A percentile compares a stretch with the other conserved stretches of the same genome.
Conservation (phyloP, 2,888 invertebrate species). For the Xylota sylvarum region DNA sequence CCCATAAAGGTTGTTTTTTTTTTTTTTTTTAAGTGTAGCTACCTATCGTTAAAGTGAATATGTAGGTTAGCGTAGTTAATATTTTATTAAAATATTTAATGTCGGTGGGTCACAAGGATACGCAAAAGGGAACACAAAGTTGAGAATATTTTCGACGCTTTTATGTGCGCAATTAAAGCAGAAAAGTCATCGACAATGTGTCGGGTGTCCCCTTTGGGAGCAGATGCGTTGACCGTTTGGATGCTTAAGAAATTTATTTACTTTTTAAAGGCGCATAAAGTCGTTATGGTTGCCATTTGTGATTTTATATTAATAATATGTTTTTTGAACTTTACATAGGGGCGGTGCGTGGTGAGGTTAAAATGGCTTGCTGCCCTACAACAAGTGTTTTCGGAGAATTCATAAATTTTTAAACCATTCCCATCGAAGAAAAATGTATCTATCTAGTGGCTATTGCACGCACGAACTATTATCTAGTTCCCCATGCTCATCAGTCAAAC, state of each 20-base stretch:
- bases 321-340: not conserved
- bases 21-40: not conserved
- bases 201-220: not conserved
- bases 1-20: constrained; percentile 54
- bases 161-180: constrained; percentile 17
- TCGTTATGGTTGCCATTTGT: constrained; percentile 1
- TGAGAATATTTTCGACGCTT: not conserved
- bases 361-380: too few species aligned
- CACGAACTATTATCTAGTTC: constrained; percentile 39
- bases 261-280: constrained; percentile 8
- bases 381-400: not conserved
- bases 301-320: not conserved
- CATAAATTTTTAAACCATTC: not conserved
- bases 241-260: constrained; percentile 6
- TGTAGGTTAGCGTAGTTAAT: constrained; percentile 38
- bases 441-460: constrained; percentile 22
- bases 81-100: constrained; percentile 49
- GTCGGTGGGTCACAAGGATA: constrained; percentile 31
- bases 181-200: not conserved
- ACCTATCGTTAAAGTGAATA: constrained; percentile 16
- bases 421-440: constrained; percentile 7
- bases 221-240: constrained; percentile 16
- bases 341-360: not conserved
- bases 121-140: not conserved
- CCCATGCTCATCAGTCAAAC: constrained; percentile 46